Base-by-base conservation (phyloP, 2,888 invertebrate genomes). In the Smittia aterrima region DNA sequence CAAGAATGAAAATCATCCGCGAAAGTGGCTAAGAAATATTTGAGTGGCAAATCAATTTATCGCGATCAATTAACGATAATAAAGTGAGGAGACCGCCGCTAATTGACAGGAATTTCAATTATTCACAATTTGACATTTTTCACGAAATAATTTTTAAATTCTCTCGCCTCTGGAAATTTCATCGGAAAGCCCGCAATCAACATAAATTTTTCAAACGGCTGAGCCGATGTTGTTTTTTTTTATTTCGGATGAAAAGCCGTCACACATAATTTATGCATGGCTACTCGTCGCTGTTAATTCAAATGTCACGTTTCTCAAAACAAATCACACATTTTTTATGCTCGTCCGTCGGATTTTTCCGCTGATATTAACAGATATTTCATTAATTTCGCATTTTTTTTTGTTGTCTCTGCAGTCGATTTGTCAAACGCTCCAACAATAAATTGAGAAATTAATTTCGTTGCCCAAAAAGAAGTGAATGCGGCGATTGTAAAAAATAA, bases 251-350 rank as follows among this genome's bases (percentile, higher is more conserved):
- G 16, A 47, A 18, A 58, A 58, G 16, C 24, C 64, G 25, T 64
- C 64, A 64, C 7, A 47, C 72, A 72, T 72, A 72, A 72, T 62
- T 72, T 72, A 72, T 72, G 72, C 62, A 72, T 24, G 54, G 62
- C 58, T 18, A 62, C 53, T 72, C 22, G 27, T 4, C 27, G 64
- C 58, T 68, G 54, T 72, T 72, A 72, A 72, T 72, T 72, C 58
- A 62, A 72, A 72, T 72, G 72, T 72, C 72, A 72, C 72, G 72
- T 54, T 70, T 67, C 40, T 67, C 58, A 58, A 64, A 64, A 64
- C 64, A 64, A 64, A 64, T 16, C 27, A 7, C 20, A 25, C 7
- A 47, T 70, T 70, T 54, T 53, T 70, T 70, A 16, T 66, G 38
- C 25, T 64, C 11, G 25, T 4, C 22, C 9, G 25, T 2, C 11